Percentiles rank a stretch among this genome's conserved stretches.
Conservation (phyloP, 2,113 vertebrate genomes). For the Rhabdomys dilectus region DNA sequence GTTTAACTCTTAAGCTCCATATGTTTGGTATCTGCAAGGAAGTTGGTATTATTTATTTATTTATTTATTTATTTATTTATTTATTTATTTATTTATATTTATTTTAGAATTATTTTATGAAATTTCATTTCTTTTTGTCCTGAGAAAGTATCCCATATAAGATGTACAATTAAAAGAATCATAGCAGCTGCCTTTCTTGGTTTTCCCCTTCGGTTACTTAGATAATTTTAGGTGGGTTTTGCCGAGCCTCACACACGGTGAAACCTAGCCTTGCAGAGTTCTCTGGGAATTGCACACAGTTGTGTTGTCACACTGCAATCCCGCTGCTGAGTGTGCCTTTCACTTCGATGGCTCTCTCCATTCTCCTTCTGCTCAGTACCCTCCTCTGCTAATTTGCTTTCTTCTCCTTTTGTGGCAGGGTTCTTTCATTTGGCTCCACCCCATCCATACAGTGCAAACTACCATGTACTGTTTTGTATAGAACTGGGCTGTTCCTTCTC, state of each 20-base stretch:
- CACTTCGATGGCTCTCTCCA: too few species aligned
- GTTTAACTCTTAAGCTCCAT: neutral
- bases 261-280: neutral
- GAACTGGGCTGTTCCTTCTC: neutral
- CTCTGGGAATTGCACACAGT: neutral
- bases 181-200: neutral
- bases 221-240: neutral
- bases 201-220: neutral
- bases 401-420: neutral
- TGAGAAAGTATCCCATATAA: neutral
- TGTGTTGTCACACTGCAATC: neutral
- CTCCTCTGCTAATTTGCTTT: neutral
- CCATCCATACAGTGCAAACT: neutral
- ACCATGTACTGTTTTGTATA: too few species aligned
- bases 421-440: neutral
- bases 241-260: neutral
- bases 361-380: neutral
- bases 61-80: neutral
- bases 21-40: neutral
- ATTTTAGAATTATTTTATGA: neutral
- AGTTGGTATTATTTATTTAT: neutral
- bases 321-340: rapidly evolving
- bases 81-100: neutral
- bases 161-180: neutral
- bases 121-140: neutral